Evolutionary conservation across 2,113 vertebrate genomes (phyloP), one percentile per base, ranked within the genome.

Genomic region (Dipodomys merriami): DNA sequence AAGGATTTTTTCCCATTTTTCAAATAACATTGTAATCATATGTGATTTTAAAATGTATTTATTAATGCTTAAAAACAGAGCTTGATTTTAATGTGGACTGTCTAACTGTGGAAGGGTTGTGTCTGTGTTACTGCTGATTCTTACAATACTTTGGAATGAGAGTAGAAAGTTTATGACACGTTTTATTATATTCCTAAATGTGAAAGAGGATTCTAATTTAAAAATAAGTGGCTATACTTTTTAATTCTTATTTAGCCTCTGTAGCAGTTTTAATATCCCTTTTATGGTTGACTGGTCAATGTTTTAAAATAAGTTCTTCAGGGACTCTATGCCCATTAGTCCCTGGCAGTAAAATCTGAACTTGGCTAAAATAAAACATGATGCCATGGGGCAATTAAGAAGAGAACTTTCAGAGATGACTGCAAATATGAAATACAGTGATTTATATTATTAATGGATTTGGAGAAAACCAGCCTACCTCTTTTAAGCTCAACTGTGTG

Each of bases 111-210:
- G 53, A 91, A 88, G 95, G 92, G 88, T 94, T 90, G 49, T 73
- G 79, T 88, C 83, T 81, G n/a, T 83, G 23, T 92, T 65, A 69
- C 78, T 64, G 89, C 65, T 0, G 46, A 23, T 91, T 96, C 97
- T 98, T 98, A 98, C 91, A 98, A 98, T 98, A 81, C 96, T 97
- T 96, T 96, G 98, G 97, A 98, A 98, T 97, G 98, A 98, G 98
- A 97, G 98, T 95, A 97, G 93, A 94, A 98, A 97, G 97, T 98
- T 98, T 98, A 98, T 98, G 98, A 98, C 97, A 98, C 97, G 27
- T 98, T 98, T 98, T 97, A 98, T 97, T 97, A 91, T 92, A 94
- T 91, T 95, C 95, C 96, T 98, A 97, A 98, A 98, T 98, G 97
- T 97, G 97, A 98, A 97, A 92, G 95, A 96, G 97, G 96, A 97